Conservation (phyloP, 2,113 vertebrate species). For the Oncorhynchus gorbuscha region DNA sequence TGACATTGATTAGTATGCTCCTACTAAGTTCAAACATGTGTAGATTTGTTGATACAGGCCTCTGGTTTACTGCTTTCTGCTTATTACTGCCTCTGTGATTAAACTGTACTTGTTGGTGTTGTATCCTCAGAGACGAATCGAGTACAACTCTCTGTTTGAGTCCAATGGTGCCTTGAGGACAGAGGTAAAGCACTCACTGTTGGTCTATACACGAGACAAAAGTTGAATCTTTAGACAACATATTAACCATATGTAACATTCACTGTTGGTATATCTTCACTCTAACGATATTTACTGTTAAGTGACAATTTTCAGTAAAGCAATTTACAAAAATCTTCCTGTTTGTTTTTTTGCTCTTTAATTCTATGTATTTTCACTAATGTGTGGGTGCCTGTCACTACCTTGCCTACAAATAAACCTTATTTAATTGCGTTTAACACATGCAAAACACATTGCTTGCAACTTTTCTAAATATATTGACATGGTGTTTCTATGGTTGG, state of each 20-base stretch:
- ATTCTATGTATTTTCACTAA: background rate
- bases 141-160: constrained; percentile 78
- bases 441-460: background rate
- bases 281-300: background rate
- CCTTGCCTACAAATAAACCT: background rate
- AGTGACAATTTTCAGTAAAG: background rate
- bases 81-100: constrained; percentile 23
- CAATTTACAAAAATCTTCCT: background rate
- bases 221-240: background rate
- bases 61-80: constrained; percentile 22
- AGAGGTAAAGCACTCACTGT: constrained; percentile 76
- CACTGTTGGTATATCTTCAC: too few species aligned
- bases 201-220: background rate
- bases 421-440: background rate
- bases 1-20: background rate
- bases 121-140: constrained; percentile 79
- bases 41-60: constrained; percentile 48
- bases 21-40: constrained; percentile 39
- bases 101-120: constrained; percentile 35
- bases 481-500: background rate
- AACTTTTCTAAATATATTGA: background rate
- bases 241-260: too few species aligned
- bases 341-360: background rate
- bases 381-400: background rate
- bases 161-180: constrained; percentile 76